Conservation (phyloP, 2,113 vertebrate genomes). For the Oceanodroma tethys region DNA sequence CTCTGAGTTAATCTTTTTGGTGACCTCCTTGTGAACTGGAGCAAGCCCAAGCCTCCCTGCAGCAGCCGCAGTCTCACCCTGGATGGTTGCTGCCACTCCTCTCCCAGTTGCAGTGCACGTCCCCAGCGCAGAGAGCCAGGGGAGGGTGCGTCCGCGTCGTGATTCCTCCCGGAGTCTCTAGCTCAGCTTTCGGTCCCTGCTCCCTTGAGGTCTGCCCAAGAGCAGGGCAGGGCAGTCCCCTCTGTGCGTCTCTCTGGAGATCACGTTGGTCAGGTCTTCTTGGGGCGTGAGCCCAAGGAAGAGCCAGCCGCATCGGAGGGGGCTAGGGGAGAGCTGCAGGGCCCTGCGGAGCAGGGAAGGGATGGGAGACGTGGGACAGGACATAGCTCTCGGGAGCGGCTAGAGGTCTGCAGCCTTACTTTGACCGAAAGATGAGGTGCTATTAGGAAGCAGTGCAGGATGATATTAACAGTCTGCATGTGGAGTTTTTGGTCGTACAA, state of each 20-base stretch:
- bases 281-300: neutral
- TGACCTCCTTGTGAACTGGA: constrained; percentile 71
- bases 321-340: neutral
- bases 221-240: neutral
- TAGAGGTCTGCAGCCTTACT: neutral
- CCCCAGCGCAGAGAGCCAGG: neutral
- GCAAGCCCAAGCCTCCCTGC: neutral
- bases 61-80: neutral
- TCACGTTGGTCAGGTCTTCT: fast-evolving
- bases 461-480: fast-evolving
- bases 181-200: neutral
- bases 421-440: neutral
- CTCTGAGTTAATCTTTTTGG: neutral
- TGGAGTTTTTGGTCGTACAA: neutral
- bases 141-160: fast-evolving
- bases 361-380: neutral
- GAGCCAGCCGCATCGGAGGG: neutral
- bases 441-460: neutral
- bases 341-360: neutral
- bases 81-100: neutral
- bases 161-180: neutral
- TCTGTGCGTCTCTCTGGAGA: neutral
- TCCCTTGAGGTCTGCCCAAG: neutral
- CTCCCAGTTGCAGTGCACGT: neutral
- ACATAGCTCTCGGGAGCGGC: fast-evolving